Percentiles rank a stretch among this genome's conserved stretches.
Evolutionary conservation across 2,113 vertebrate genomes (phyloP).

Genomic region (Marmota monax): DNA sequence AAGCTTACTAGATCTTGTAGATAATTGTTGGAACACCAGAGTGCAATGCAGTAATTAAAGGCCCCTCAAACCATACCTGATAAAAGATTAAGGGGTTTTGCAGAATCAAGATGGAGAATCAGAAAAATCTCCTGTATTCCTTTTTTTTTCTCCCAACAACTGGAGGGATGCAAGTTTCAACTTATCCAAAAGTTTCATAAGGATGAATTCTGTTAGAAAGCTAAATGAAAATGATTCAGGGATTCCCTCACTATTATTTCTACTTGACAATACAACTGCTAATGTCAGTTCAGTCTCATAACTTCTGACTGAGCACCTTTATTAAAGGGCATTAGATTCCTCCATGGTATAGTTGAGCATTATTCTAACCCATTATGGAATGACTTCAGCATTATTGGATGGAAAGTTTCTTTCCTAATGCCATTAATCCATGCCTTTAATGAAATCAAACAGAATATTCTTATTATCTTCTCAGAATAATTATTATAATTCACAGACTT

Average conservation of each 20-base stretch:
- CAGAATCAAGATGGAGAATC: constrained; percentile 71
- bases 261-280: constrained; percentile 79
- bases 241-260: constrained; percentile 72
- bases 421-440: neutral
- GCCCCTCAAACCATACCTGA: constrained; percentile 60
- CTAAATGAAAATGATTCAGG: constrained; percentile 78
- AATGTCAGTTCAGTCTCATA: neutral
- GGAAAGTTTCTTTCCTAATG: neutral
- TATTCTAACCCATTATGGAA: constrained; percentile 24
- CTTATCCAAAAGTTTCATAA: constrained; percentile 76
- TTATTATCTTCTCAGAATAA: neutral
- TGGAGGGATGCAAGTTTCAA: constrained; percentile 75
- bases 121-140: neutral
- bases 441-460: constrained; percentile 43
- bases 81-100: constrained; percentile 52
- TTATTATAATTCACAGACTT: constrained; percentile 28
- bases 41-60: constrained; percentile 75
- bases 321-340: neutral
- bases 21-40: constrained; percentile 20
- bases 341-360: neutral
- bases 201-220: constrained; percentile 78
- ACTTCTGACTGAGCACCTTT: constrained; percentile 74
- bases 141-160: constrained; percentile 41
- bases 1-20: constrained; percentile 67
- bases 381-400: neutral